These are phyloP conservation scores for Pogonomyrmex barbatus DNA, from an alignment of 1,140 invertebrate genomes.

Conservation along the genomic window DNA sequence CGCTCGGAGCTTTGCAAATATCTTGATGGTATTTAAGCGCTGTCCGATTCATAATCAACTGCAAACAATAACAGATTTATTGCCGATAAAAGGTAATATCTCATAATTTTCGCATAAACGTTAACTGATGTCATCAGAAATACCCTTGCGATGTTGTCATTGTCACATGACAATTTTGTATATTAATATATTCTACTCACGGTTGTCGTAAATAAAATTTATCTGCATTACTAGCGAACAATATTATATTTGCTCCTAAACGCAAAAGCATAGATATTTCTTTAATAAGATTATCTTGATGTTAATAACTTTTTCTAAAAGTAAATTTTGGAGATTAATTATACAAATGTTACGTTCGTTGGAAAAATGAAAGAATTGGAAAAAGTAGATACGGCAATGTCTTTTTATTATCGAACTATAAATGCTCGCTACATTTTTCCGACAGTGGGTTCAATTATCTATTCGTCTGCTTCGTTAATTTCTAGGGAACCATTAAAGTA, in stretches of 20 bases:
- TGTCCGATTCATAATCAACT: conserved; percentile 16
- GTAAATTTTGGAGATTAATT: neutral
- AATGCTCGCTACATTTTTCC: neutral
- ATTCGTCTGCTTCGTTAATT: conserved; percentile 41
- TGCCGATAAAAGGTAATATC: neutral
- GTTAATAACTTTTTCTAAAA: neutral
- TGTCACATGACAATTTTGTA: conserved; percentile 16
- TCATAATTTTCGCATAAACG: conserved; percentile 14
- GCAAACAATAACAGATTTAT: conserved; percentile 47
- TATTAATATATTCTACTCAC: neutral
- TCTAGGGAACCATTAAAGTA: conserved; percentile 53
- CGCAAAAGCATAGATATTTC: too few relatives aligned
- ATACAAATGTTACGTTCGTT: neutral
- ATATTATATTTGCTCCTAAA: neutral
- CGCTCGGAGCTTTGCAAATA: conserved; percentile 13
- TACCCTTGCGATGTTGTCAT: neutral
- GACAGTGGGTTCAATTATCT: conserved; percentile 26
- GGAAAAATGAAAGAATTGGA: neutral
- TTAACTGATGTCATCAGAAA: conserved; percentile 30
- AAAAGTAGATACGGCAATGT: neutral
- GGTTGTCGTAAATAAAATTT: neutral
- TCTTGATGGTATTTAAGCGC: conserved; percentile 20
- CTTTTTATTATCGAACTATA: neutral
- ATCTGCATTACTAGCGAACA: neutral
- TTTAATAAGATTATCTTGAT: neutral